Evolutionary conservation across 2,888 invertebrate species (phyloP), one percentile per base, ranked within the genome.

Genomic region (Ceriagrion tenellum): DNA sequence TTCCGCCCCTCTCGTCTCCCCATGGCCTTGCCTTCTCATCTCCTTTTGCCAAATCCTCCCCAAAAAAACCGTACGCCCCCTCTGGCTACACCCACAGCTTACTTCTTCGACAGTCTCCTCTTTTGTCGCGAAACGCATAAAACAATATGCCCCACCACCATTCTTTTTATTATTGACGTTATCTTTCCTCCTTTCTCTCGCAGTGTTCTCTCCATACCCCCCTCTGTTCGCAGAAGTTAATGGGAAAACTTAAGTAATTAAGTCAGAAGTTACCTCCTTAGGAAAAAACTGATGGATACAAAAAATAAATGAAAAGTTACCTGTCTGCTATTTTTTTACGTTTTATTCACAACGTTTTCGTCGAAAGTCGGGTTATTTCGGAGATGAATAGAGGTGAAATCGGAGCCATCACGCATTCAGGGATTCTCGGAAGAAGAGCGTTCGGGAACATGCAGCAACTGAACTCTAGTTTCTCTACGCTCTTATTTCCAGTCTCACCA

Each of bases 181-280:
- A 40, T n/a, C 55, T n/a, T 23, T 88, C 88, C 88, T 16, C 8
- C 40, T 26, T n/a, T 20, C 13, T n/a, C 8, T 16, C n/a, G n/a
- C n/a, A n/a, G n/a, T n/a, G n/a, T n/a, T 55, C 47, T 89, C 26
- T 89, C n/a, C 0, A 0, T 2, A 18, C n/a, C 55, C 8, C 26
- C 0, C n/a, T 47, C 40, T 59, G 59, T 2, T 6, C 12, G 35
- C 23, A 20, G 55, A 55, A 89, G 89, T 23, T 47, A 89, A 89
- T 55, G 89, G 55, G 81, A 81, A 81, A 81, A 81, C 81, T 81
- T 81, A n/a, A 89, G 89, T 81, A 35, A 81, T 81, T 35, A 81
- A 81, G 81, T 30, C 3, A 35, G 81, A 81, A 81, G 81, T 30
- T 81, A 81, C 35, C 81, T 35, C 26, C 81, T 35, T 35, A 12